phyloP scores from a whole-genome alignment of 2,113 vertebrate genomes.

The Amphiprion ocellaris region DNA sequence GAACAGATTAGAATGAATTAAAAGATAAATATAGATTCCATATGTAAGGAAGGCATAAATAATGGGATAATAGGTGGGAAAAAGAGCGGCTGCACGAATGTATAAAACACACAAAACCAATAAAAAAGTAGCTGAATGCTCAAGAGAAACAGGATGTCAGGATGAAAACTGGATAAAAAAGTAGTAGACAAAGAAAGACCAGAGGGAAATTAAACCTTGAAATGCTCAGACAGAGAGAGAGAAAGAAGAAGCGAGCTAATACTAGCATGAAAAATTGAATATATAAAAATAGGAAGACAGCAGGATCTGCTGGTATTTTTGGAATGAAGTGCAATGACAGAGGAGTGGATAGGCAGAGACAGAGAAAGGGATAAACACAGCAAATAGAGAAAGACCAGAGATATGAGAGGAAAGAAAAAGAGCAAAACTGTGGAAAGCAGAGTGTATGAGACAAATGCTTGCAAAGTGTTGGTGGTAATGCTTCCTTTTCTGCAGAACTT shows the following conservation, averaged over 20 bases:
- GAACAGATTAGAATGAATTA: not conserved
- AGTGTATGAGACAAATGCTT: too few species aligned
- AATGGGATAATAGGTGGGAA: not conserved
- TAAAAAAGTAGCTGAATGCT: conserved; percentile 13
- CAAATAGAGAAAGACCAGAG: conserved; percentile 4
- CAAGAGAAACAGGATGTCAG: not conserved
- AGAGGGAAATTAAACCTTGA: conserved; percentile 55
- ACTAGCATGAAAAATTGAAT: conserved; percentile 10
- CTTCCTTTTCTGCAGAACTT: too few species aligned
- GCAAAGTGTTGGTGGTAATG: too few species aligned
- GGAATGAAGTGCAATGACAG: not conserved
- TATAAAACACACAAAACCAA: conserved; percentile 10
- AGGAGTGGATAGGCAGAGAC: conserved; percentile 3
- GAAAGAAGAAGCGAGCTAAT: conserved; percentile 2
- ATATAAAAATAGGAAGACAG: conserved; percentile 24
- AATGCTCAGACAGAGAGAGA: conserved; percentile 1
- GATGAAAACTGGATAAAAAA: conserved; percentile 35
- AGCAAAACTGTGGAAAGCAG: not conserved
- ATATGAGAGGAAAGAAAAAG: not conserved
- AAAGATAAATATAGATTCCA: conserved; percentile 5
- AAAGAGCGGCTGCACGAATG: not conserved
- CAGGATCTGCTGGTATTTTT: not conserved
- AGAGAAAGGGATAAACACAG: conserved; percentile 22
- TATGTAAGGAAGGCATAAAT: not conserved
- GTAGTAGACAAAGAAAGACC: conserved; percentile 31